Conservation (phyloP, 53 echinoderm and acorn worm species). For the Hippasteria phrygiana region DNA sequence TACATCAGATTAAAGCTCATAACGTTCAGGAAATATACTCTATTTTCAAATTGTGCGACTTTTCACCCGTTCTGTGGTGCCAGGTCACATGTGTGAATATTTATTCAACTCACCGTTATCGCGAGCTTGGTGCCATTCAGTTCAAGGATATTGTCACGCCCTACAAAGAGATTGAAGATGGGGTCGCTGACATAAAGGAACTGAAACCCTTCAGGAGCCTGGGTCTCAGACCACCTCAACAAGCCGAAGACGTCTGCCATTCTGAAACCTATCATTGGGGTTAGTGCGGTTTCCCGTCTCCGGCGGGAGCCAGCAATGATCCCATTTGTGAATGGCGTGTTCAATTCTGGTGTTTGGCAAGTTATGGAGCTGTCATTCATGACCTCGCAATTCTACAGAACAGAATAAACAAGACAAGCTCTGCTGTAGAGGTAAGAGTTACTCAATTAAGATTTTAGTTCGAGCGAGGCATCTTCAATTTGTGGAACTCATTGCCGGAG, state of each 20-base stretch:
- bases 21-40: too few relatives aligned
- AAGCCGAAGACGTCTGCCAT: constrained; percentile 41
- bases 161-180: constrained; percentile 40
- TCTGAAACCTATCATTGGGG: constrained; percentile 52
- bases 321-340: not conserved
- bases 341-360: constrained; percentile 30
- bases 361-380: constrained; percentile 14
- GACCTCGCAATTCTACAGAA: constrained; percentile 13
- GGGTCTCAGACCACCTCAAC: constrained; percentile 30
- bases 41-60: too few relatives aligned
- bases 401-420: not conserved
- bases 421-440: too few relatives aligned
- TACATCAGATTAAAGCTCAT: too few relatives aligned
- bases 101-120: not conserved
- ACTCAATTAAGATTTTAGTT: too few relatives aligned
- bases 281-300: not conserved
- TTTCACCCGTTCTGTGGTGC: too few relatives aligned
- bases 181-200: constrained; percentile 69
- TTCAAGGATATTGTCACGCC: not conserved
- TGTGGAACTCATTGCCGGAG: too few relatives aligned
- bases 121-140: constrained; percentile 30
- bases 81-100: not conserved
- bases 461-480: too few relatives aligned
- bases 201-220: constrained; percentile 1
- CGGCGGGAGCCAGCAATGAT: too few relatives aligned